Evolutionary conservation across 35 echinoderm and acorn worm species (phyloP).

Genomic region (Amphiura filiformis): DNA sequence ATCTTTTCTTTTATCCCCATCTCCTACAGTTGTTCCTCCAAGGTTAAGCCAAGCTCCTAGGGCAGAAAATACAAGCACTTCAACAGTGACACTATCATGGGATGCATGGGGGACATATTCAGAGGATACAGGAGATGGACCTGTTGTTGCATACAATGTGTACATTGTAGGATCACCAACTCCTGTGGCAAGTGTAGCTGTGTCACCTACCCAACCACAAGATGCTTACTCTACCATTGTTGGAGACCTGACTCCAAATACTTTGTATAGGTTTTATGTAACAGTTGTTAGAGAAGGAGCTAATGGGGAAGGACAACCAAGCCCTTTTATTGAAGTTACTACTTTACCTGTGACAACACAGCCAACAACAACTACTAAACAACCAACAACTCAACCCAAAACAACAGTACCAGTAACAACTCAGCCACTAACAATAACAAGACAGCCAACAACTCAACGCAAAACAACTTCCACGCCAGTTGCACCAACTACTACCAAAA

Average conservation of each 20-base stretch:
- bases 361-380: background rate
- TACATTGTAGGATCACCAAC: slow-evolving; percentile 21
- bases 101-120: slow-evolving; percentile 27
- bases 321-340: background rate
- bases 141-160: slow-evolving; percentile 34
- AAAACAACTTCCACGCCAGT: too few species aligned
- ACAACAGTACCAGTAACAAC: too few species aligned
- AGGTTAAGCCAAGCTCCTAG: background rate
- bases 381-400: background rate
- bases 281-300: background rate
- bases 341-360: background rate
- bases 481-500: too few species aligned
- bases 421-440: too few species aligned
- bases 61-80: background rate
- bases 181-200: background rate
- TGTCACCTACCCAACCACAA: background rate
- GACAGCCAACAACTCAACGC: too few species aligned
- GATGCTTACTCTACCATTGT: background rate
- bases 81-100: slow-evolving; percentile 22
- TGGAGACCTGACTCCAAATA: background rate
- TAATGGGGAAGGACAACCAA: background rate
- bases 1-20: too few species aligned
- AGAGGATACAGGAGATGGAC: slow-evolving; percentile 37
- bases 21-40: too few species aligned
- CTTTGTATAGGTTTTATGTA: background rate